phyloP scores from a whole-genome alignment of 2,888 invertebrate species.

The Dryomyza anilis region DNA sequence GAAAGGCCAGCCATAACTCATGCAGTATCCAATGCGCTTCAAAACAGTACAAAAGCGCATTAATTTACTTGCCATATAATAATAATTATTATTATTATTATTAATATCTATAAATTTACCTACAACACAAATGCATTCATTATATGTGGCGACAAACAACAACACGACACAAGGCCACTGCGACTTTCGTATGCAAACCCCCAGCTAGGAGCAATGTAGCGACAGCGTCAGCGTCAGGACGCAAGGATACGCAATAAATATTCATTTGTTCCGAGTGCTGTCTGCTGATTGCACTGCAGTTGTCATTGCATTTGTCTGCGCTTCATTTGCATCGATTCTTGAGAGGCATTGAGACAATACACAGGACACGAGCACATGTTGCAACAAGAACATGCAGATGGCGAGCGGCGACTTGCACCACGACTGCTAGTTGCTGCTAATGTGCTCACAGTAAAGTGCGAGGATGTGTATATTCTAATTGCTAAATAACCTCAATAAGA shows the following conservation, averaged over 20 bases:
- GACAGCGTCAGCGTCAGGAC: no score
- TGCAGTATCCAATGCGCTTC: background rate
- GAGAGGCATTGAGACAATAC: no score
- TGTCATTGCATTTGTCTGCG: conserved; percentile 5
- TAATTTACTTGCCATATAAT: conserved; percentile 1
- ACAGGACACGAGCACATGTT: no score
- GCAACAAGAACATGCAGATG: no score
- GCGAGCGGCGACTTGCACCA: no score
- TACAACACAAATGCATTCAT: background rate
- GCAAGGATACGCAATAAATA: conserved; percentile 5
- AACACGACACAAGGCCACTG: background rate
- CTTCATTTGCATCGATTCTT: background rate
- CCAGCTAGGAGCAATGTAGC: no score
- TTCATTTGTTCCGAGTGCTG: conserved; percentile 13
- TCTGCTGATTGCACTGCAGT: conserved; percentile 3
- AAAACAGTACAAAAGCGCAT: conserved; percentile 15
- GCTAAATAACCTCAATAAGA: no score
- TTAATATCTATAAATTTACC: conserved; percentile 18
- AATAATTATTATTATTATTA: conserved; percentile 11
- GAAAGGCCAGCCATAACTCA: conserved; percentile 8
- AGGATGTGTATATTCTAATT: no score
- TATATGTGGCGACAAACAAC: background rate
- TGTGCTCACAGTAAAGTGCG: no score
- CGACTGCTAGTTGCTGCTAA: no score
- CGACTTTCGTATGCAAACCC: no score